Conservation (phyloP, 2,113 vertebrate species). For the Noturus placidus region DNA sequence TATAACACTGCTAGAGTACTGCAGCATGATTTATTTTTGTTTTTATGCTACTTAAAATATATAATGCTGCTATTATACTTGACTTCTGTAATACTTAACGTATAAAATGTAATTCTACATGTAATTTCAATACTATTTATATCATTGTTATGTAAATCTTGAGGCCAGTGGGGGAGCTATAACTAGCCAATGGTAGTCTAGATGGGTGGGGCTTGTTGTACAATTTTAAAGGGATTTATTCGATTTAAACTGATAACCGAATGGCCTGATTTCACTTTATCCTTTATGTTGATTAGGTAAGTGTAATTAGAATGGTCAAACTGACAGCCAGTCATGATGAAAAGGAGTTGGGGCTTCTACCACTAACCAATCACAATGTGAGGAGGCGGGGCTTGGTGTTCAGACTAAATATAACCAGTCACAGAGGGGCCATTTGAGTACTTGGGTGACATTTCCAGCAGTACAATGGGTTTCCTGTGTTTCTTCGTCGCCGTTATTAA, state of each 20-base stretch:
- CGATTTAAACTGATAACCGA: not conserved
- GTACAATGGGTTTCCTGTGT: not conserved
- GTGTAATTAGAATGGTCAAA: not conserved
- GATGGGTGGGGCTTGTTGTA: not conserved
- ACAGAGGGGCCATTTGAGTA: not conserved
- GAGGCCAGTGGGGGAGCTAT: not conserved
- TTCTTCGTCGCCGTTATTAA: slow-evolving; percentile 23
- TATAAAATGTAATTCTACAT: not conserved
- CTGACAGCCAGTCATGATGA: not conserved
- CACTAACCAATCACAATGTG: not conserved
- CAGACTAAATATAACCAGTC: too few species aligned
- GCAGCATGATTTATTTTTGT: too few species aligned
- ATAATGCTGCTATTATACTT: not conserved
- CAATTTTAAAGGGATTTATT: not conserved
- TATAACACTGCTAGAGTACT: too few species aligned
- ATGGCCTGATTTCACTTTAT: not conserved
- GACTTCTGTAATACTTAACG: not conserved
- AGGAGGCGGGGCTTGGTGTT: not conserved
- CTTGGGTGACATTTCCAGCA: not conserved
- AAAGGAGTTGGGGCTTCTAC: slow-evolving; percentile 2
- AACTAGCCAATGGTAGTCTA: too few species aligned
- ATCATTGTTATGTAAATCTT: not conserved
- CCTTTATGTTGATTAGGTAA: not conserved
- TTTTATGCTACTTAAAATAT: too few species aligned
- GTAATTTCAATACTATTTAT: not conserved